Conservation (phyloP, 92 coral and sea anemone species). For the Porites evermanni region DNA sequence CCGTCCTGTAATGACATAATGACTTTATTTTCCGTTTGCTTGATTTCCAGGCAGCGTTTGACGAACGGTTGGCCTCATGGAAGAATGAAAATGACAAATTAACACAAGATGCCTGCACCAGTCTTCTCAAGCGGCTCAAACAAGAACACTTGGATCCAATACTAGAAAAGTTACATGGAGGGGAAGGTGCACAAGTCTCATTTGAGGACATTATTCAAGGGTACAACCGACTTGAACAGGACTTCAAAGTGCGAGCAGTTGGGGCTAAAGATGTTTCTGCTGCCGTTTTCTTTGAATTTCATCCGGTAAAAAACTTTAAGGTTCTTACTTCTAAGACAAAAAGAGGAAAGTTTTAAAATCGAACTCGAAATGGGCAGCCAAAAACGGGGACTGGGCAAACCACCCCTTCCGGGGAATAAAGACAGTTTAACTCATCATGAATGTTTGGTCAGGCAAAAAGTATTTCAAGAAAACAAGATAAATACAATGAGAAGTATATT, state of each 20-base stretch:
- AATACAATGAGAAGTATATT: no score
- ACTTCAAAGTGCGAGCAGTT: conserved; percentile 43
- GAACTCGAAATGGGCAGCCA: no score
- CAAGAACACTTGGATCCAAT: conserved; percentile 68
- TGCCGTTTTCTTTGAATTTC: conserved; percentile 68
- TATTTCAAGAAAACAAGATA: no score
- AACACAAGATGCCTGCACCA: conserved; percentile 54
- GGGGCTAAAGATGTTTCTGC: conserved; percentile 79
- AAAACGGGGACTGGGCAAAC: no score
- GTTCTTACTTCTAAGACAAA: no score
- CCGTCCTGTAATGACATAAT: neutral
- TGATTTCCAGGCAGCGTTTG: conserved; percentile 9
- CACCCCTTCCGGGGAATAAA: no score
- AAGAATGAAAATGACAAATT: conserved; percentile 43
- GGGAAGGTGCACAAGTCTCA: conserved; percentile 54
- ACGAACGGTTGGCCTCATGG: conserved; percentile 2
- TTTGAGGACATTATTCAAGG: conserved; percentile 64
- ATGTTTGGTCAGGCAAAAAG: no score
- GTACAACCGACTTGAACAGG: conserved; percentile 51
- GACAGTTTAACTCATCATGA: no score
- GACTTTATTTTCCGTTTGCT: no score
- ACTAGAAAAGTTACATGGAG: conserved; percentile 64
- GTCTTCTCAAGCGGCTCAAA: conserved; percentile 59
- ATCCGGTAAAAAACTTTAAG: conserved; percentile 57
- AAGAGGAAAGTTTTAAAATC: no score